These are phyloP conservation scores for Trachymyrmex septentrionalis DNA, from an alignment of 1,140 invertebrate species.

Conservation along the genomic window DNA sequence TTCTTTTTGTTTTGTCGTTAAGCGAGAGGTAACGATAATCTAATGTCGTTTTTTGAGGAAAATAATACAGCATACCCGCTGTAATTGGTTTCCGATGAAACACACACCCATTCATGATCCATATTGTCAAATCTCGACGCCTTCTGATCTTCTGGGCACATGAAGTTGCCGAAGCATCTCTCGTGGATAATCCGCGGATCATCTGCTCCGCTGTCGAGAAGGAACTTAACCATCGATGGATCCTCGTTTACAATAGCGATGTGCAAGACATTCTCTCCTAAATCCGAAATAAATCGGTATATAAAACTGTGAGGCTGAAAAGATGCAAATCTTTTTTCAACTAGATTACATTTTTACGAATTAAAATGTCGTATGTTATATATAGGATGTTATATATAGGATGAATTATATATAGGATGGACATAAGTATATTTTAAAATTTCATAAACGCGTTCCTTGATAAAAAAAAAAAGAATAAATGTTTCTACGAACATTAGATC, in stretches of 20 bases:
- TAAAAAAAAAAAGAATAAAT: too few species aligned
- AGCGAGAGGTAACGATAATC: background rate
- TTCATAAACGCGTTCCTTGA: too few species aligned
- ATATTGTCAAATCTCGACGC: conserved; percentile 93
- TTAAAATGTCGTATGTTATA: background rate
- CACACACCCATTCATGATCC: conserved; percentile 97
- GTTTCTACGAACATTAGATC: too few species aligned
- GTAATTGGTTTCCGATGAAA: conserved; percentile 96
- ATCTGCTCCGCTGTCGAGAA: conserved; percentile 96
- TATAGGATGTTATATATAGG: too few species aligned
- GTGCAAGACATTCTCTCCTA: conserved; percentile 96
- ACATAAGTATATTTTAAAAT: too few species aligned
- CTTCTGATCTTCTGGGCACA: conserved; percentile 99
- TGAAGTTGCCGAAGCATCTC: conserved; percentile 97
- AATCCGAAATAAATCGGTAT: background rate
- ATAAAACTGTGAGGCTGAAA: background rate
- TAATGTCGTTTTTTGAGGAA: background rate
- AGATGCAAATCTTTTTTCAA: background rate
- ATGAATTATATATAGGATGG: too few species aligned
- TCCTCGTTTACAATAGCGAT: conserved; percentile 99
- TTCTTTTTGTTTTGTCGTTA: background rate
- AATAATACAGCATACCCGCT: conserved; percentile 90
- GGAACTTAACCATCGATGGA: conserved; percentile 98
- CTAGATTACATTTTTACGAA: background rate
- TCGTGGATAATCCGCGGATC: conserved; percentile 89